A percentile compares a stretch with the other conserved stretches of the same genome.
These are phyloP conservation scores for Listrodromus nycthemerus DNA, from an alignment of 2,888 invertebrate genomes.

Conservation along the genomic window DNA sequence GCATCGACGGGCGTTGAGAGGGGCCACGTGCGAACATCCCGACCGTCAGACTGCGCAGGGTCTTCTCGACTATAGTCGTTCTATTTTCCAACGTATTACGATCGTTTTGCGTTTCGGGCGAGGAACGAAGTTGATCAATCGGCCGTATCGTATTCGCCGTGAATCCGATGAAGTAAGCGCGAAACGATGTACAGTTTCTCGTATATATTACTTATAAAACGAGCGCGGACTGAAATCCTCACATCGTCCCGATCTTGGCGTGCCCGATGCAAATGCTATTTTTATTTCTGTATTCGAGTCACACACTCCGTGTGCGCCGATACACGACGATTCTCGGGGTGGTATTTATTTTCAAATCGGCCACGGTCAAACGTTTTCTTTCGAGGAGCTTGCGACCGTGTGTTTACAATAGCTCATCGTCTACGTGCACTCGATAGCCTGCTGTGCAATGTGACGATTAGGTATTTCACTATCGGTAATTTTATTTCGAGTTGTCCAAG, in stretches of 20 bases:
- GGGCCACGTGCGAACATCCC: constrained; percentile 29
- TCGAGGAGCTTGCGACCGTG: not conserved
- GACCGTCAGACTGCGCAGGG: not conserved
- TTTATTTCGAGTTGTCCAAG: not conserved
- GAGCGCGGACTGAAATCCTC: not conserved
- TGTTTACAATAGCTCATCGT: not conserved
- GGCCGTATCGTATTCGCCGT: constrained; percentile 14
- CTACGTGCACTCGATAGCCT: not conserved
- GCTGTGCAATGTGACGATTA: not conserved
- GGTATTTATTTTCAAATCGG: constrained; percentile 83
- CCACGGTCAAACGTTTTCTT: constrained; percentile 79
- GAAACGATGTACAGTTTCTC: not conserved
- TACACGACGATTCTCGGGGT: constrained; percentile 62
- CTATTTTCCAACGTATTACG: constrained; percentile 8
- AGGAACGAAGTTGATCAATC: not conserved
- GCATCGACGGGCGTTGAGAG: constrained; percentile 8
- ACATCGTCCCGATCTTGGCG: constrained; percentile 53
- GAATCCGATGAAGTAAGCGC: constrained; percentile 4
- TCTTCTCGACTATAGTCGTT: not conserved
- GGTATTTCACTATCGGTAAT: not conserved
- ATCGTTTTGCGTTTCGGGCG: not conserved
- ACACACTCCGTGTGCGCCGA: constrained; percentile 54
- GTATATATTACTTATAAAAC: constrained; percentile 12
- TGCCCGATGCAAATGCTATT: constrained; percentile 68
- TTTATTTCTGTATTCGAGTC: constrained; percentile 68